Base-by-base conservation (phyloP, 2,888 invertebrate genomes). In the Loripinus fragilis region DNA sequence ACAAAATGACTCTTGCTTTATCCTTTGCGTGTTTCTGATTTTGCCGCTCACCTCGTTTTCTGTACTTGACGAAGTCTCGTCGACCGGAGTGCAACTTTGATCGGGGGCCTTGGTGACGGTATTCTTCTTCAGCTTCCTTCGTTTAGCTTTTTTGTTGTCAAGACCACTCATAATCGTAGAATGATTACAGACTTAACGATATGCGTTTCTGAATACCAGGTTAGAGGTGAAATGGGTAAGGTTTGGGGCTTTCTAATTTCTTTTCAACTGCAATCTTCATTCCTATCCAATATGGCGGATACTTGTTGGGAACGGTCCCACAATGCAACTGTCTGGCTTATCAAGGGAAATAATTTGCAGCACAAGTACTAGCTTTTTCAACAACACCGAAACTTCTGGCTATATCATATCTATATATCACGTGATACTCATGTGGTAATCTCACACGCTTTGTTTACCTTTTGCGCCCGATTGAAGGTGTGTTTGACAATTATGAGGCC, bases 121-220 rank as follows among this genome's bases (percentile, higher is more conserved):
- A 75, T 74, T 76, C 78, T 86, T 87, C 84, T 87, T 89, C 73
- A 79, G 82, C 81, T 87, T 89, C 84, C 89, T 88, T 66, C 89
- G 87, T 80, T 90, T 91, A n/a, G 88, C 76, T 80, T 89, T 91
- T 78, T 90, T 89, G 71, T 81, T 86, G 76, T 91, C 91, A 76
- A 85, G 74, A 68, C 86, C 85, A 83, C 89, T 90, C 91, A 91
- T 91, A 52, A 70, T 74, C 76, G 38, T 48, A 41, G 42, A 38
- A n/a, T 25, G 52, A 45, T 42, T 60, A 38, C 64, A 25, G n/a
- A 17, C 15, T 69, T 48, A 48, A n/a, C 25, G 50, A 0, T 20
- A 20, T 69, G 48, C n/a, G 12, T 8, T 15, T 45, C 3, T 5
- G 17, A 7, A 17, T 28, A 48, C 45, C 35, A 10, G 15, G 48